These are phyloP conservation scores for Pararge aegeria DNA, from an alignment of 1,140 invertebrate species.

Conservation along the genomic window DNA sequence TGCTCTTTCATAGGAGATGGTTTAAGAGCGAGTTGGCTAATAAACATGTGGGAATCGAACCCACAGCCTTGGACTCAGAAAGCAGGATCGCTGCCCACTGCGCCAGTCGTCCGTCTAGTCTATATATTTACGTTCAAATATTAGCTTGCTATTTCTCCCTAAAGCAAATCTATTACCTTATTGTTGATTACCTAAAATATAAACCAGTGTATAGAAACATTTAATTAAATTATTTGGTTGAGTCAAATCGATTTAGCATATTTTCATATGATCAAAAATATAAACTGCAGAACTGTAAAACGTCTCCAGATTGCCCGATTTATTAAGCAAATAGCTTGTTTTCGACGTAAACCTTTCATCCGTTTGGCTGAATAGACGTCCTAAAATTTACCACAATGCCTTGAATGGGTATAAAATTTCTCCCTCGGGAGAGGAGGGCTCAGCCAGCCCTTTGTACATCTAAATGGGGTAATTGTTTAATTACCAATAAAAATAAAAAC, in stretches of 20 bases:
- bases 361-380: constrained; percentile 49
- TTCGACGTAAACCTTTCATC: constrained; percentile 28
- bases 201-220: too few relatives aligned
- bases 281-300: not conserved
- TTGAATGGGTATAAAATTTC: constrained; percentile 74
- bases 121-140: too few relatives aligned
- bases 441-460: constrained; percentile 58
- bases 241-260: not conserved
- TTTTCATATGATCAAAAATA: not conserved
- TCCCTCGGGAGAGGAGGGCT: constrained; percentile 49
- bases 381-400: constrained; percentile 66
- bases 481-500: constrained; percentile 77
- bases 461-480: constrained; percentile 76
- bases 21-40: too few relatives aligned
- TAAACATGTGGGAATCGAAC: too few relatives aligned
- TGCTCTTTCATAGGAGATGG: too few relatives aligned
- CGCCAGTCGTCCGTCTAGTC: too few relatives aligned
- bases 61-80: too few relatives aligned
- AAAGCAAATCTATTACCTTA: too few relatives aligned
- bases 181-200: too few relatives aligned
- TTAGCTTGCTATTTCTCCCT: too few relatives aligned
- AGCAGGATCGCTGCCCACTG: too few relatives aligned
- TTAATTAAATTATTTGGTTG: too few relatives aligned
- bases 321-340: constrained; percentile 26
- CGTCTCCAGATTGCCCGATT: constrained; percentile 1